Conservation (phyloP, 2,797 vertebrate genomes). For the Channallabes apus region DNA sequence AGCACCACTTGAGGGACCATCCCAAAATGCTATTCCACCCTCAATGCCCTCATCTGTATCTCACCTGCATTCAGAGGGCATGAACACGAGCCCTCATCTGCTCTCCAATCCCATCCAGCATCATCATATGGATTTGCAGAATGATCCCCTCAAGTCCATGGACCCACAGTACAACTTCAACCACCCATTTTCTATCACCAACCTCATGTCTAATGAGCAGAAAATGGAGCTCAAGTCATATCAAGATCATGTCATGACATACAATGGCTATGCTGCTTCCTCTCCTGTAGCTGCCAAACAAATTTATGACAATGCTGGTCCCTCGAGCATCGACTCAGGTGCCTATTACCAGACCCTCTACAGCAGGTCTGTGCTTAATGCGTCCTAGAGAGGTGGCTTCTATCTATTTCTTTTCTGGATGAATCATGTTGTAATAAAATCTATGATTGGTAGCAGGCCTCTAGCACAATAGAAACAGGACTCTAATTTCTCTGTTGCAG, state of each 20-base stretch:
- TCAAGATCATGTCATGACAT: constrained; percentile 83
- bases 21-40: constrained; percentile 64
- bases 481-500: constrained; percentile 4
- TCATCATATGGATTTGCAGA: constrained; percentile 84
- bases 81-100: constrained; percentile 70
- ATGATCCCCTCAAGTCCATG: constrained; percentile 83
- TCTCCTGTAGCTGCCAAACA: constrained; percentile 74
- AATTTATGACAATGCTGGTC: constrained; percentile 75
- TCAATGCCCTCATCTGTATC: constrained; percentile 56
- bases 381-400: constrained; percentile 70
- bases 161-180: constrained; percentile 91
- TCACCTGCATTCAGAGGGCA: constrained; percentile 73
- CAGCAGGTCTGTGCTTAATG: constrained; percentile 85
- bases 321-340: constrained; percentile 75
- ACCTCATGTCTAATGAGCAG: constrained; percentile 90
- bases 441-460: background rate
- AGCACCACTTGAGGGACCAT: constrained; percentile 72
- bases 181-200: constrained; percentile 92
- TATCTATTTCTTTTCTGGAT: background rate
- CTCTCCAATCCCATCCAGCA: constrained; percentile 75
- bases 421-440: constrained; percentile 16
- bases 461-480: constrained; percentile 6
- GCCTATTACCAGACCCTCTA: constrained; percentile 86
- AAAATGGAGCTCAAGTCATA: constrained; percentile 85
- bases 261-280: constrained; percentile 71